Evolutionary conservation across 1,140 invertebrate species (phyloP).

Genomic region (Sarcophaga bullata): DNA sequence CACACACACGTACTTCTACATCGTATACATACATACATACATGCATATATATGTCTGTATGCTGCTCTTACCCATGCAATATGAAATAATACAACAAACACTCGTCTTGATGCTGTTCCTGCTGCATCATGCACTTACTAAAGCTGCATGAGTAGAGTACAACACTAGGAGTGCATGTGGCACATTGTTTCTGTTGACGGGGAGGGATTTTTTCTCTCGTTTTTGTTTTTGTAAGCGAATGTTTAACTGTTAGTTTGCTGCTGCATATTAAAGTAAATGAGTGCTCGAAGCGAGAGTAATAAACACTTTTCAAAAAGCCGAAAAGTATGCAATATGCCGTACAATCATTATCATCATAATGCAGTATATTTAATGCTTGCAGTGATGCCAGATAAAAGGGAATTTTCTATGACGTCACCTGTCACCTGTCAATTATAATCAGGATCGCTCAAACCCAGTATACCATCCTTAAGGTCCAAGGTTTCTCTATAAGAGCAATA

Average conservation of each 20-base stretch:
- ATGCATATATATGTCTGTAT: neutral
- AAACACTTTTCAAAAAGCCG: conserved; percentile 39
- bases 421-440: too few relatives aligned
- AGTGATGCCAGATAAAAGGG: conserved; percentile 16
- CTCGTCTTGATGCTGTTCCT: neutral
- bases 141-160: too few relatives aligned
- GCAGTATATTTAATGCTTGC: neutral
- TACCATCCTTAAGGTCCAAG: too few relatives aligned
- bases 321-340: conserved; percentile 43
- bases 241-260: too few relatives aligned
- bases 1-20: neutral
- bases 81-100: neutral
- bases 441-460: too few relatives aligned
- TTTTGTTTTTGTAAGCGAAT: neutral
- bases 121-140: neutral
- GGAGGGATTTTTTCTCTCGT: too few relatives aligned
- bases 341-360: conserved; percentile 27
- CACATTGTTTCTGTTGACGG: neutral
- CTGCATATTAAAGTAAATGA: neutral
- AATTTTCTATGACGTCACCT: neutral
- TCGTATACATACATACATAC: neutral
- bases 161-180: too few relatives aligned
- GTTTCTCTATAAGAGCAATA: too few relatives aligned
- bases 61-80: too few relatives aligned
- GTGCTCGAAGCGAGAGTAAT: conserved; percentile 37